phyloP scores from a whole-genome alignment of 2,113 vertebrate species.

The Colinus virginianus region DNA sequence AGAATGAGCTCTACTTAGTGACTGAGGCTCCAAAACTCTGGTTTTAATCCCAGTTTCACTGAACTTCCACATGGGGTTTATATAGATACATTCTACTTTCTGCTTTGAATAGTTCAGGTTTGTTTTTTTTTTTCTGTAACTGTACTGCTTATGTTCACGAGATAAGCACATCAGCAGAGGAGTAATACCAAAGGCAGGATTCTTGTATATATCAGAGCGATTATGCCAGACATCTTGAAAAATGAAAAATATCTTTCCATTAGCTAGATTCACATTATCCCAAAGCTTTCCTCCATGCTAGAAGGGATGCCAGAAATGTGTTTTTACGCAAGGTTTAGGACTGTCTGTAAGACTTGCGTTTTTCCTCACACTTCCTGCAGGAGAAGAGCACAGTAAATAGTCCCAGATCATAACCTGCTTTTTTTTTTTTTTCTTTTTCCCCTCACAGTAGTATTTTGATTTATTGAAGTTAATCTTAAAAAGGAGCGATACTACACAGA shows the following conservation, averaged over 20 bases:
- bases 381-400: not conserved
- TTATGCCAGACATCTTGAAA: not conserved
- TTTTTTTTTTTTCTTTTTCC: not conserved
- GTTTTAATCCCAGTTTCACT: not conserved
- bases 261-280: not conserved
- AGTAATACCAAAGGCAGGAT: not conserved
- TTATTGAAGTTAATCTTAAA: not conserved
- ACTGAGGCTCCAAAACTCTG: not conserved
- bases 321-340: not conserved
- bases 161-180: not conserved
- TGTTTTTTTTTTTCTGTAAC: not conserved
- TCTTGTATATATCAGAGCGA: not conserved
- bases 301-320: not conserved
- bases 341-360: not conserved
- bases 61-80: not conserved
- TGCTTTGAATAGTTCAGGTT: not conserved
- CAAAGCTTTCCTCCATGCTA: not conserved
- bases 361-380: rapidly evolving
- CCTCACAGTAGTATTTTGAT: not conserved
- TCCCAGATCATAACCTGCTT: not conserved
- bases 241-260: not conserved
- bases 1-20: not conserved
- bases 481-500: not conserved
- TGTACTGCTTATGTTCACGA: not conserved
- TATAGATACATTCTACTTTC: not conserved